phyloP scores from a whole-genome alignment of 2,113 vertebrate genomes.

The Labeo catla region DNA sequence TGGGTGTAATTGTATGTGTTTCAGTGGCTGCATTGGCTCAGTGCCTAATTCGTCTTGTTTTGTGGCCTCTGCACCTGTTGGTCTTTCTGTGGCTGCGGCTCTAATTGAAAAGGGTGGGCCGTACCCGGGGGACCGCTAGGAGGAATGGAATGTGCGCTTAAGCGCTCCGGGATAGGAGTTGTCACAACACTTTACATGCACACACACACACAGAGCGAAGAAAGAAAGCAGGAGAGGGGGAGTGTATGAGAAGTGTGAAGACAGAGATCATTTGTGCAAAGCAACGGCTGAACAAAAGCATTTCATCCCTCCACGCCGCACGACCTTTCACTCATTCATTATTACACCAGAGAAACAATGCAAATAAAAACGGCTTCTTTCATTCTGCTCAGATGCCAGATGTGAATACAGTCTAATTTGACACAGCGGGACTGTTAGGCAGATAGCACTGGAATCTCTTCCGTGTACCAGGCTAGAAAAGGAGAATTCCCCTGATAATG shows the following conservation, averaged over 20 bases:
- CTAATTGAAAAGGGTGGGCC: conserved; percentile 55
- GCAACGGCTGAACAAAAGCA: conserved; percentile 21
- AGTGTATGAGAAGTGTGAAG: conserved; percentile 7
- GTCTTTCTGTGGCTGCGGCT: conserved; percentile 36
- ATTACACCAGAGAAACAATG: conserved; percentile 27
- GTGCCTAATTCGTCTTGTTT: conserved; percentile 53
- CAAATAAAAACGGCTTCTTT: conserved; percentile 10
- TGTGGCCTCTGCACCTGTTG: conserved; percentile 56
- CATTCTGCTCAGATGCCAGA: conserved; percentile 26
- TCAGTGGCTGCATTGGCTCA: conserved; percentile 28
- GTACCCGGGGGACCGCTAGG: conserved; percentile 55
- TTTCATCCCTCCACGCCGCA: not conserved
- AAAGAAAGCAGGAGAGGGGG: not conserved
- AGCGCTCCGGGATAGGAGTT: conserved; percentile 62
- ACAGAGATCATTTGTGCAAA: conserved; percentile 20
- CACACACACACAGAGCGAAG: conserved; percentile 20
- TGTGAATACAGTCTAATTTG: conserved; percentile 22
- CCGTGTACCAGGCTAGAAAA: conserved; percentile 9
- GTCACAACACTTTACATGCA: conserved; percentile 68
- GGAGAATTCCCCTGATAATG: conserved; percentile 26
- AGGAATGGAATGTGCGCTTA: conserved; percentile 69
- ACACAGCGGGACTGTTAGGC: conserved; percentile 35
- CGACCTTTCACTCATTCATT: conserved; percentile 29
- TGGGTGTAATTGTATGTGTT: conserved; percentile 29
- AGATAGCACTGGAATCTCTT: conserved; percentile 1